These are phyloP conservation scores for Neosalanx taihuensis DNA, from an alignment of 2,797 vertebrate genomes.

Conservation along the genomic window DNA sequence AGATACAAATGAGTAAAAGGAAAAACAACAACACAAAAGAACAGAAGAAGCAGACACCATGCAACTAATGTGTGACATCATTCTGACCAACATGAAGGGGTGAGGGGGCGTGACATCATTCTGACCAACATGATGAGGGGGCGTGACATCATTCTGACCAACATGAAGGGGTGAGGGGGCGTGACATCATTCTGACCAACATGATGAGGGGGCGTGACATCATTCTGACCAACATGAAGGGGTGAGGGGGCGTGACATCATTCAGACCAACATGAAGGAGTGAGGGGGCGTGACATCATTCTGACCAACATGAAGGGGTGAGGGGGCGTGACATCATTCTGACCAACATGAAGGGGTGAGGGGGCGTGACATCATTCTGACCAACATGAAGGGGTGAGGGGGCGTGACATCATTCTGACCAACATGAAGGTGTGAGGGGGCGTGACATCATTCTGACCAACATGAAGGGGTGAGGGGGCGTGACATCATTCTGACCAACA, in stretches of 20 bases:
- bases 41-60: slow-evolving; percentile 52
- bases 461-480: no score
- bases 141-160: slow-evolving; percentile 59
- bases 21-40: slow-evolving; percentile 63
- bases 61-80: slow-evolving; percentile 49
- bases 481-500: slow-evolving; percentile 29
- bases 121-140: slow-evolving; percentile 28
- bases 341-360: slow-evolving; percentile 26
- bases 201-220: slow-evolving; percentile 44
- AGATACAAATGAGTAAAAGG: slow-evolving; percentile 95
- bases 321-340: slow-evolving; percentile 20
- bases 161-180: slow-evolving; percentile 20
- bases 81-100: slow-evolving; percentile 52
- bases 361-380: slow-evolving; percentile 56
- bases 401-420: no score
- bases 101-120: slow-evolving; percentile 22
- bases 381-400: slow-evolving; percentile 28
- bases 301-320: no score
- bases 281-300: no score
- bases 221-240: slow-evolving; percentile 55
- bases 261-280: no score
- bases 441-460: no score
- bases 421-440: no score
- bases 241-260: background rate
- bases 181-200: slow-evolving; percentile 30